These are phyloP conservation scores for Pseudopipra pipra DNA, from an alignment of 2,113 vertebrate species.

Conservation along the genomic window DNA sequence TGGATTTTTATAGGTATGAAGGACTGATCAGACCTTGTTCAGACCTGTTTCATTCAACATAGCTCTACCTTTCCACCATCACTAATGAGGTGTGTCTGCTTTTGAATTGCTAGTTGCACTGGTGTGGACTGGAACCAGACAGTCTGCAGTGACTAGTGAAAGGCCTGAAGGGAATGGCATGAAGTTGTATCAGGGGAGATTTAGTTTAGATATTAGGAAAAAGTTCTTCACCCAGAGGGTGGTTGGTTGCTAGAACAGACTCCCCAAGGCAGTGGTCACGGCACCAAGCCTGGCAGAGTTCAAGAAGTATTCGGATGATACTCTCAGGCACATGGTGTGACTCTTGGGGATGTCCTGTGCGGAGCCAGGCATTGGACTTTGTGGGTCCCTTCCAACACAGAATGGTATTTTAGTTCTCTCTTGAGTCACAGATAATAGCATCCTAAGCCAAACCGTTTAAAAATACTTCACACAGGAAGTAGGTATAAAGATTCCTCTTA, in stretches of 20 bases:
- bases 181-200: neutral
- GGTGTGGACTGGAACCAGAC: neutral
- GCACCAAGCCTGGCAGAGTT: neutral
- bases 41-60: neutral
- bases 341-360: neutral
- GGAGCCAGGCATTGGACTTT: neutral
- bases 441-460: neutral
- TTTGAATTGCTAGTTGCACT: neutral
- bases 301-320: neutral
- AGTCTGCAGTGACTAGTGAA: neutral
- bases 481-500: neutral
- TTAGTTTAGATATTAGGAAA: neutral
- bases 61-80: neutral
- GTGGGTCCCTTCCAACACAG: neutral
- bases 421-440: neutral
- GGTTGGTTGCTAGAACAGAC: rapidly evolving
- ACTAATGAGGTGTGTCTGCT: neutral
- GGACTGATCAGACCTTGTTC: neutral
- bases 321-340: no score
- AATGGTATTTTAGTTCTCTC: neutral
- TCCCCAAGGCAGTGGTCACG: neutral
- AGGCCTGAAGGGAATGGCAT: neutral
- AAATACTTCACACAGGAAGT: neutral
- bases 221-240: rapidly evolving
- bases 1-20: neutral